Base-by-base conservation (phyloP, 2,113 vertebrate species). In the Neotoma lepida region DNA sequence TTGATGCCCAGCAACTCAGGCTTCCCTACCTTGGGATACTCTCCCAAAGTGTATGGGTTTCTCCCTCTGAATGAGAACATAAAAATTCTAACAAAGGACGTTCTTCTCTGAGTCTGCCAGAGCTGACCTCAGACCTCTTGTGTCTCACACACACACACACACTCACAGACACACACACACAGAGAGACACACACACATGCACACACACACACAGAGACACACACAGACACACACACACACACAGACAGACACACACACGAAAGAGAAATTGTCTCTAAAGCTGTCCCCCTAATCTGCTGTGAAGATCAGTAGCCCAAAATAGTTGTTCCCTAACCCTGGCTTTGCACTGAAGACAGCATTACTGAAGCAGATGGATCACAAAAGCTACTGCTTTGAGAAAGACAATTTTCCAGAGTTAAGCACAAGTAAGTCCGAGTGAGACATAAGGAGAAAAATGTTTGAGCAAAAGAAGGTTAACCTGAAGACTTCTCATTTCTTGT, bases 11-110 rank as follows among this genome's bases (percentile, higher is more conserved):
- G 96, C 87, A 73, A 98, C 97, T 0, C 95, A 10, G 91, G 97
- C 98, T 61, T 97, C 97, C 1, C 90, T 98, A 2, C 98, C 97
- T 94, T 98, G 63, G 97, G 97, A 0, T 97, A 98, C 9, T 97
- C 98, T 5, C 92, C 97, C 81, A 98, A 98, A 97, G 94, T 98
- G 96, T 0, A 98, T 0, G 98, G 97, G 2, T 98, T 98, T 96
- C 95, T 98, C 1, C 93, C 95, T 0, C 64, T 98, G 24, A 97
- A 97, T 9, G 98, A 98, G 58, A 98, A 97, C 26, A 98, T 98
- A 20, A 98, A 94, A 9, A 98, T 98, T 35, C 85, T 90, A 61
- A 98, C 97, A 76, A 98, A 98, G 87, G 97, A 98, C 95, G 1
- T 95, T 98, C 4, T 98, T 98, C 91, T 99, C 98, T 71, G 97